Evolutionary conservation across 2,113 vertebrate genomes (phyloP), one percentile per base, ranked within the genome.

Genomic region (Mormyrus lacerda): DNA sequence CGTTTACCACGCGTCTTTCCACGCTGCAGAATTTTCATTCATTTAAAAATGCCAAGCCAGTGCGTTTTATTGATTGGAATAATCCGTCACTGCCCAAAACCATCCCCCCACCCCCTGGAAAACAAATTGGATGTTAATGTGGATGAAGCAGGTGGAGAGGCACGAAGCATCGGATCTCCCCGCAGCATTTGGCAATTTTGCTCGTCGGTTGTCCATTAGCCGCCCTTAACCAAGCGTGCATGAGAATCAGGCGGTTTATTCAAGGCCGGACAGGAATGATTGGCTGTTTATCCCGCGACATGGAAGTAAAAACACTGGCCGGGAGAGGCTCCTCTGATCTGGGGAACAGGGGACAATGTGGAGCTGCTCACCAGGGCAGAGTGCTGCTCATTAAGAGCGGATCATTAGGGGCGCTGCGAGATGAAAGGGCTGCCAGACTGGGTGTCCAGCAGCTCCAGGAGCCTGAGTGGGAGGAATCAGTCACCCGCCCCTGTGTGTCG

Each of bases 331-430:
- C 90, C 88, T 82, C 88, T 90, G 90, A 91, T 85, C 27, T 31
- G 89, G 50, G 73, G 91, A 87, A 19, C 24, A 53, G 61, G n/a
- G 87, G 90, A 92, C 92, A 92, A 92, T 90, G 89, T 91, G 79
- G 50, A 76, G 42, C 31, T 69, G 92, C 92, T 92, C 92, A 91
- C 31, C 90, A 92, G 90, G 92, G 90, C 90, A 92, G 91, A 92
- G 92, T 90, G 91, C 91, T 90, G 55, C 90, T 92, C 92, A 93
- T 93, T 93, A 93, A 83, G 61, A 90, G 90, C 58, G 65, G 88
- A 91, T 93, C 92, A 92, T 93, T 92, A 92, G 90, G 89, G 79
- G 42, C 84, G 45, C 89, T 89, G 79, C 76, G 47, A 90, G 90
- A 92, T 93, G 89, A 93, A 93, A 93, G 91, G 82, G 21, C 73